Percentiles rank a stretch among this genome's conserved stretches.
Evolutionary conservation across 1,140 invertebrate genomes (phyloP).

Genomic region (Saxidomus purpurata): DNA sequence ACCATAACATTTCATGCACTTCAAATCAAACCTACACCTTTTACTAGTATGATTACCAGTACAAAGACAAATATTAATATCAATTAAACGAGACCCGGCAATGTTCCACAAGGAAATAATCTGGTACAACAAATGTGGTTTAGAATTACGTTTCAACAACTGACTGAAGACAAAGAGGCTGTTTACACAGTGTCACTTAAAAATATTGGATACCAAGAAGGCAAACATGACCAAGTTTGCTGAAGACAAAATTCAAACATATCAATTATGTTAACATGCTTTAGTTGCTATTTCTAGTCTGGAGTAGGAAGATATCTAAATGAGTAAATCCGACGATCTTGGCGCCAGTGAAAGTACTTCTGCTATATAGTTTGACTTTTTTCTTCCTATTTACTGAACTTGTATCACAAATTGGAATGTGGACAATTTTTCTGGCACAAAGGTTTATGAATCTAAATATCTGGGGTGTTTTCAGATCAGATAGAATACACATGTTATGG

Average conservation of each 20-base stretch:
- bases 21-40: too few species aligned
- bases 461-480: too few species aligned
- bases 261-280: constrained; percentile 36
- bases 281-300: constrained; percentile 23
- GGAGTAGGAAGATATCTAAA: constrained; percentile 14
- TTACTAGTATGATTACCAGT: too few species aligned
- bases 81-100: neutral
- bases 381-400: neutral
- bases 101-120: neutral
- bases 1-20: too few species aligned
- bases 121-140: neutral
- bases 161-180: neutral
- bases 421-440: neutral
- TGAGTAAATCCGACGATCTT: neutral
- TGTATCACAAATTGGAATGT: neutral
- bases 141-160: neutral
- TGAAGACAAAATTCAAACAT: constrained; percentile 35
- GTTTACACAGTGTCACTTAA: constrained; percentile 33
- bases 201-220: constrained; percentile 4
- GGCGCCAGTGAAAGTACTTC: neutral
- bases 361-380: neutral
- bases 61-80: too few species aligned
- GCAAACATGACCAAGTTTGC: constrained; percentile 35
- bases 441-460: neutral
- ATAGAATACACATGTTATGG: too few species aligned